Percentiles rank a stretch among this genome's conserved stretches.
Conservation (phyloP, 1,140 invertebrate genomes). For the Dreissena polymorpha region DNA sequence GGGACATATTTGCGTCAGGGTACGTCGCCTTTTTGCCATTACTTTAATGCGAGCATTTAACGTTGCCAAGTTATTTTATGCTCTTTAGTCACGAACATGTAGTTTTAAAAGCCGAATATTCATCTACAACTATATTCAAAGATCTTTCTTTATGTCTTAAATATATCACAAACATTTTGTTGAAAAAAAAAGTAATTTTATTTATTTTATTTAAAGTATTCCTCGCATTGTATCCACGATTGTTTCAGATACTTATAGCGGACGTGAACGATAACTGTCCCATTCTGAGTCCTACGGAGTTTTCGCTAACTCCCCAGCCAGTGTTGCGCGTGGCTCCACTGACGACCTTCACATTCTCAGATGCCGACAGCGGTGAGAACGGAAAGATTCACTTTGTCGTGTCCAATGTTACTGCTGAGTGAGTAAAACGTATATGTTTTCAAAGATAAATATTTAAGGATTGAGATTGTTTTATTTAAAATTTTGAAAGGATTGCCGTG, state of each 20-base stretch:
- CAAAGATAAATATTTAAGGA: not conserved
- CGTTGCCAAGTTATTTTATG: no score
- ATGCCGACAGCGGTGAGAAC: constrained; percentile 45
- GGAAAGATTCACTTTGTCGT: constrained; percentile 31
- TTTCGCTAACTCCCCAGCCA: constrained; percentile 24
- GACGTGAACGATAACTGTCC: constrained; percentile 47
- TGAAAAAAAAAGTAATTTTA: no score
- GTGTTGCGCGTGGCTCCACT: constrained; percentile 1
- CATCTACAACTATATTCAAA: no score
- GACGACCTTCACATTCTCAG: constrained; percentile 15
- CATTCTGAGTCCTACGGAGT: constrained; percentile 4
- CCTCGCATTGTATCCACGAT: no score
- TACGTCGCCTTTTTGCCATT: not conserved
- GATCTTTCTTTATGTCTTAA: no score
- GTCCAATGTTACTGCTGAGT: constrained; percentile 27
- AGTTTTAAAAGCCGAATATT: no score
- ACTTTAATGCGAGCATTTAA: not conserved
- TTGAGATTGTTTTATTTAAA: not conserved
- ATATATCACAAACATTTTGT: no score
- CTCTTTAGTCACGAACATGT: no score
- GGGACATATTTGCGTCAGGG: constrained; percentile 20
- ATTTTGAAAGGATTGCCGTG: not conserved
- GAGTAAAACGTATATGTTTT: not conserved
- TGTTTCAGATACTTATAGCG: constrained; percentile 14
- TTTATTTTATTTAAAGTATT: no score